phyloP scores from a whole-genome alignment of 2,113 vertebrate species.

The Odocoileus virginianus region DNA sequence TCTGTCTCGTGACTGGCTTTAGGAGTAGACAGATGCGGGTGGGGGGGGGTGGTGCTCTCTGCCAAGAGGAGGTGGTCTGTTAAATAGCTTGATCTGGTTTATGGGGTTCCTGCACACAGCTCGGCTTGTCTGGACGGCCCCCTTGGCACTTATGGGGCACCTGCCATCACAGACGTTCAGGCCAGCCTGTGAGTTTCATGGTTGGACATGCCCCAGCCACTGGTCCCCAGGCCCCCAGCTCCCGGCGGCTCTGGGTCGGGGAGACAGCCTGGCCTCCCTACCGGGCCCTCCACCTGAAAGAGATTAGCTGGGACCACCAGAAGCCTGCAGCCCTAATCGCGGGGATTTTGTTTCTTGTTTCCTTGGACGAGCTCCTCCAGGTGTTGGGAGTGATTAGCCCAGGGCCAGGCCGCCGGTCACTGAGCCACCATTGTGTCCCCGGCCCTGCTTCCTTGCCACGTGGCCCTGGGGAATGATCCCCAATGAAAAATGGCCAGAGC shows the following conservation, averaged over 20 bases:
- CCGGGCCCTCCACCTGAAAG: slow-evolving; percentile 92
- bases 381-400: slow-evolving; percentile 90
- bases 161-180: slow-evolving; percentile 77
- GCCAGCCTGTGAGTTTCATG: slow-evolving; percentile 75
- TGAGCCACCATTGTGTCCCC: slow-evolving; percentile 77
- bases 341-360: slow-evolving; percentile 92
- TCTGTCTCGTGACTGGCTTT: not conserved
- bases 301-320: slow-evolving; percentile 94
- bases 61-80: slow-evolving; percentile 46
- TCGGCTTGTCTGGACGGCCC: slow-evolving; percentile 57
- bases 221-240: slow-evolving; percentile 71
- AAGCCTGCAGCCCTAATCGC: slow-evolving; percentile 90
- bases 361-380: slow-evolving; percentile 87
- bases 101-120: slow-evolving; percentile 73
- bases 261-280: slow-evolving; percentile 66
- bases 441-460: slow-evolving; percentile 69
- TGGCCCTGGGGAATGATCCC: slow-evolving; percentile 76
- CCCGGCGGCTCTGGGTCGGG: slow-evolving; percentile 47
- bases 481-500: slow-evolving; percentile 79
- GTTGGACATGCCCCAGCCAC: slow-evolving; percentile 74
- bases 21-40: accelerated
- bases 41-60: too few species aligned
- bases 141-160: slow-evolving; percentile 72
- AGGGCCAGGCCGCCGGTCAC: slow-evolving; percentile 68
- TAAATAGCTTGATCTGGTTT: slow-evolving; percentile 78